Conservation (phyloP, 2,113 vertebrate species). For the Semicossyphus pulcher region DNA sequence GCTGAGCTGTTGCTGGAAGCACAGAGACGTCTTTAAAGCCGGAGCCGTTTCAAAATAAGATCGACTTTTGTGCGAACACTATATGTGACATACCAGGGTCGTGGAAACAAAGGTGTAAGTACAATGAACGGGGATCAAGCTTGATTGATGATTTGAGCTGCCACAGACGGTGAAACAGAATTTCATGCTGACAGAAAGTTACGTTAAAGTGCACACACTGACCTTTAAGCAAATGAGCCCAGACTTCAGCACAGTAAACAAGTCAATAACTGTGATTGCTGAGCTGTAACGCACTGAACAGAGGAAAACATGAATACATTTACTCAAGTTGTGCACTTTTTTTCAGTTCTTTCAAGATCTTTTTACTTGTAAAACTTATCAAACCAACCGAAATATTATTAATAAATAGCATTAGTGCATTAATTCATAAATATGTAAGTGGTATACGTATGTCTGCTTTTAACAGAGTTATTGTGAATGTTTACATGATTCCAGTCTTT, state of each 20-base stretch:
- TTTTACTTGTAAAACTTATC: too few relatives aligned
- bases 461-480: too few relatives aligned
- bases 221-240: slow-evolving; percentile 28
- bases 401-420: too few relatives aligned
- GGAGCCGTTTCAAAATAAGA: not conserved
- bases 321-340: not conserved
- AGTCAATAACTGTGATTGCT: slow-evolving; percentile 39
- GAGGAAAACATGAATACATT: not conserved
- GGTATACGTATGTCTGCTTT: too few relatives aligned
- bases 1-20: not conserved
- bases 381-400: too few relatives aligned
- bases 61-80: too few relatives aligned
- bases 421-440: too few relatives aligned
- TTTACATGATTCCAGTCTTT: too few relatives aligned
- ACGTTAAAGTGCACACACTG: not conserved
- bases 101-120: not conserved
- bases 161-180: not conserved
- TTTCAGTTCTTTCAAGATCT: not conserved
- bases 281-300: not conserved
- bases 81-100: not conserved
- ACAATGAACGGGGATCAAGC: slow-evolving; percentile 5
- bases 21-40: slow-evolving; percentile 5
- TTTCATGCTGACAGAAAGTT: slow-evolving; percentile 18
- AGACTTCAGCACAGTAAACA: slow-evolving; percentile 40
- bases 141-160: slow-evolving; percentile 11